Base-by-base conservation (phyloP, 2,888 invertebrate genomes). In the Eristalis pertinax region DNA sequence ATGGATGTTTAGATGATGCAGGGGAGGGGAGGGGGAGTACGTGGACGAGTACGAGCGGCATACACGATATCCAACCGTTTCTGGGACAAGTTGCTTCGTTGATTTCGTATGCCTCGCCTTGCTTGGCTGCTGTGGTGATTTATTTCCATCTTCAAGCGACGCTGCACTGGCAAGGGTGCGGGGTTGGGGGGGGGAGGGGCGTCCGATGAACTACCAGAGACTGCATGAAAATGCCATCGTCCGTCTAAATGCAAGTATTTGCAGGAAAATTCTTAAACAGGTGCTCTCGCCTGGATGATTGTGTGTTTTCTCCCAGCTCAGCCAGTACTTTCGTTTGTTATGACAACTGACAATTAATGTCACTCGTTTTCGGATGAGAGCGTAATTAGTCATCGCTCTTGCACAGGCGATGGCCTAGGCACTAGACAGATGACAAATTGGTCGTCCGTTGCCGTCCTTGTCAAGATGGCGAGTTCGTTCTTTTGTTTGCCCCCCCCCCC, bases 251-350 rank as follows among this genome's bases (percentile, higher is more conserved):
- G 77, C 86, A 82, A 74, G 65, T 56, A 70, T 26, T 68, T 79
- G 67, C 72, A 56, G 67, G 29, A 64, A 69, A 78, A 86, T 74
- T 78, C 82, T 63, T 69, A 73, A 75, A 75, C 86, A 86, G 82
- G 86, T 86, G 78, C 69, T 65, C 35, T 38, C 73, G 13, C 67
- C 75, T 72, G 77, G 68, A 81, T 85, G 81, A 81, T 81, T 81
- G 35, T 81, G 72, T 76, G 81, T 79, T 69, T 19, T 50, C n/a
- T 15, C 8, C 50, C 29, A 58, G 32, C 70, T 75, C 67, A 62
- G 19, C n/a, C 29, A 58, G 19, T 29, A 60, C n/a, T 26, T 29
- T 64, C 65, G 24, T 65, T 19, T 50, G 41, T 84, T 76, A 63
- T 72, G 81, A 72, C 43, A 24, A 19, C 38, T 62, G 80, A 75